Conservation (phyloP, 2,888 invertebrate genomes). For the Tiliacea citrago region DNA sequence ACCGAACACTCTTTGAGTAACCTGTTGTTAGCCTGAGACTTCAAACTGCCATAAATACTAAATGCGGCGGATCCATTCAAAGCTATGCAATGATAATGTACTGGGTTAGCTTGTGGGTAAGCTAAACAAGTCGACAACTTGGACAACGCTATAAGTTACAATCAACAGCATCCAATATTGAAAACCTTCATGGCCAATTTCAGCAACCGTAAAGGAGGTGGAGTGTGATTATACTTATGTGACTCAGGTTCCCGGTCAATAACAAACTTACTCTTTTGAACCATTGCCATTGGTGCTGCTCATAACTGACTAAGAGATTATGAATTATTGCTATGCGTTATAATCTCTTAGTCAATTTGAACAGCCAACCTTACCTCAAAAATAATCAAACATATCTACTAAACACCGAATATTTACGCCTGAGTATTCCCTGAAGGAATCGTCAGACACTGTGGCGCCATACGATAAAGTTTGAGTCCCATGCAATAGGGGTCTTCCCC, state of each 20-base stretch:
- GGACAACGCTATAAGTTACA: constrained; percentile 1
- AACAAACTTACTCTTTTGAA: background rate
- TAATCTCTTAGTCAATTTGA: background rate
- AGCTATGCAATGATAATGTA: constrained; percentile 16
- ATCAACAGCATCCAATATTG: constrained; percentile 33
- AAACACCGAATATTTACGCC: too few relatives aligned
- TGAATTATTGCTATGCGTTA: background rate
- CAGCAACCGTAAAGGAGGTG: background rate
- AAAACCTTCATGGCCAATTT: constrained; percentile 14
- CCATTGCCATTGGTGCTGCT: too few relatives aligned
- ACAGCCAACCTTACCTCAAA: background rate
- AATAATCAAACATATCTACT: background rate
- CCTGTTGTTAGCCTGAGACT: constrained; percentile 6
- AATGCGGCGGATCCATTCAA: constrained; percentile 33
- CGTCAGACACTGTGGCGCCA: background rate
- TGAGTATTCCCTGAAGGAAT: background rate
- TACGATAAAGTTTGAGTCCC: background rate
- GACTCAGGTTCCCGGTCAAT: background rate
- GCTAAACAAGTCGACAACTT: constrained; percentile 22
- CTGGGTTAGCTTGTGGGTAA: constrained; percentile 27
- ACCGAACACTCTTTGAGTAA: constrained; percentile 4
- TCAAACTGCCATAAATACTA: constrained; percentile 41
- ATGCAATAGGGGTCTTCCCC: background rate
- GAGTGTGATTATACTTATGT: background rate
- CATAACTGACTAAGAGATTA: background rate